Percentiles rank a stretch among this genome's conserved stretches.
These are phyloP conservation scores for Amphipyra berbera DNA, from an alignment of 2,888 invertebrate species.

Conservation along the genomic window DNA sequence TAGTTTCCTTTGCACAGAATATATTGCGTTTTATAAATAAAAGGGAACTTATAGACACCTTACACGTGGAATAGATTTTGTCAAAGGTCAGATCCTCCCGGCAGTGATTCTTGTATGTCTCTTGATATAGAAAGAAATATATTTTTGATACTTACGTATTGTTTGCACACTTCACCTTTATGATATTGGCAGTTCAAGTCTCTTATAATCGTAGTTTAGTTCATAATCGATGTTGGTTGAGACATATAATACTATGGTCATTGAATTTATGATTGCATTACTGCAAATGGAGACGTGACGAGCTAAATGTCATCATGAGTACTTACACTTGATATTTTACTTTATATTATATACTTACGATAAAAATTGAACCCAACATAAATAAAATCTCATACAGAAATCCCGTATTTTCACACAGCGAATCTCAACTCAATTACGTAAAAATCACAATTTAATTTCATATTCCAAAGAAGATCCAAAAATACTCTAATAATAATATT, in stretches of 20 bases:
- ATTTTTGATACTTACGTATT: neutral
- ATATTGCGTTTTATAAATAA: constrained; percentile 22
- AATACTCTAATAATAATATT: constrained; percentile 76
- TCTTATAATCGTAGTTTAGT: no score
- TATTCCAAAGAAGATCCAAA: constrained; percentile 62
- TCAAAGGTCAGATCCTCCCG: constrained; percentile 13
- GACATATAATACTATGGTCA: no score
- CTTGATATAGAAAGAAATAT: neutral
- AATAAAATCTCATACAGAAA: constrained; percentile 6
- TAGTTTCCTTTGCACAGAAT: constrained; percentile 6
- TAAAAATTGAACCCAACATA: neutral
- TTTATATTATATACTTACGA: no score
- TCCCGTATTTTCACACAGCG: constrained; percentile 24
- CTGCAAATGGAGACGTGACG: no score
- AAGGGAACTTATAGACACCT: constrained; percentile 1
- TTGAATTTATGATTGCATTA: no score
- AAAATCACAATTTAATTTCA: constrained; percentile 62
- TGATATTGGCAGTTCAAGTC: neutral
- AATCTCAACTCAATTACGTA: constrained; percentile 53
- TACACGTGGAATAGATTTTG: constrained; percentile 16
- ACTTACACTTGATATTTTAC: no score
- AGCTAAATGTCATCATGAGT: no score
- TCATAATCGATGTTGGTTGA: no score
- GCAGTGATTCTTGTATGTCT: neutral
- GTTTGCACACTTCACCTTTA: neutral